These are phyloP conservation scores for Ceratina australensis DNA, from an alignment of 1,140 invertebrate genomes.

Conservation along the genomic window DNA sequence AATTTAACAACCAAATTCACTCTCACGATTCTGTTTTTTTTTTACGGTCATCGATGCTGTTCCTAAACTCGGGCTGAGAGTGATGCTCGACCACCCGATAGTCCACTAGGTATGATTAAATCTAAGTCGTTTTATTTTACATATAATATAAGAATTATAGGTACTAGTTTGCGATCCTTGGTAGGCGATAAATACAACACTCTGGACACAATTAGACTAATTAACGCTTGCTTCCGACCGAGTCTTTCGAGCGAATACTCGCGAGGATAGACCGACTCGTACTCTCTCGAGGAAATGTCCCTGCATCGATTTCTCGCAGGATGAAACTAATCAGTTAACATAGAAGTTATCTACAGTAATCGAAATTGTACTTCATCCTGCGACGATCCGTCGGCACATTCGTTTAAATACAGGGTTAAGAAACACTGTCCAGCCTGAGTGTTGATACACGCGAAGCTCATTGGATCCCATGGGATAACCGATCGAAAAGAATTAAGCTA, in stretches of 20 bases:
- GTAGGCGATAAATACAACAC: constrained; percentile 72
- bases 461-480: constrained; percentile 11
- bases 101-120: constrained; percentile 64
- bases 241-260: background rate
- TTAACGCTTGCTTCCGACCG: constrained; percentile 19
- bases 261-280: background rate
- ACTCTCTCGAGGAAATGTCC: background rate
- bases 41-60: constrained; percentile 31
- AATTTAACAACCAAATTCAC: background rate
- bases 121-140: constrained; percentile 67
- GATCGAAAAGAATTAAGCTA: background rate
- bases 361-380: background rate
- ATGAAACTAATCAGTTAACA: background rate
- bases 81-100: constrained; percentile 55
- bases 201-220: constrained; percentile 60
- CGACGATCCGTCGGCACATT: background rate
- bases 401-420: background rate
- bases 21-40: background rate
- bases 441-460: background rate
- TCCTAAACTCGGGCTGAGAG: constrained; percentile 61
- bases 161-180: constrained; percentile 74
- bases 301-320: background rate
- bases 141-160: constrained; percentile 74
- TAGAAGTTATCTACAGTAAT: constrained; percentile 35
- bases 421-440: constrained; percentile 10